Evolutionary conservation across 2,888 invertebrate species (phyloP).

Genomic region (Diarsia mendica): DNA sequence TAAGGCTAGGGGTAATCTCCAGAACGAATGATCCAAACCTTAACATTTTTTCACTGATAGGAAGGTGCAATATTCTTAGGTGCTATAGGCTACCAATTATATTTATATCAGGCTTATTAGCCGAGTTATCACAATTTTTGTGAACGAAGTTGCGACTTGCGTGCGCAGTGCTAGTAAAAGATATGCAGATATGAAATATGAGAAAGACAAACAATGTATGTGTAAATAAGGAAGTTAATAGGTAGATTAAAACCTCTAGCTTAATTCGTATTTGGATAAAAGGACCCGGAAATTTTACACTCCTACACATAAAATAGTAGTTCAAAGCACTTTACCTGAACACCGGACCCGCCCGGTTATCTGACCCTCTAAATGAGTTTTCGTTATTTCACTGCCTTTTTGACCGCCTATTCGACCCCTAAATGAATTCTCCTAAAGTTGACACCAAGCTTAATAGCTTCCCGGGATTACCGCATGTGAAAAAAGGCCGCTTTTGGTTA

Average conservation of each 20-base stretch:
- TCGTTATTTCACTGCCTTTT: slow-evolving; percentile 63
- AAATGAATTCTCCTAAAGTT: slow-evolving; percentile 65
- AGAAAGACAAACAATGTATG: background rate
- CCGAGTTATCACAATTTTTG: no score
- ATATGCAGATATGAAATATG: background rate
- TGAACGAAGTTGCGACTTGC: no score
- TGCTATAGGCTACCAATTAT: no score
- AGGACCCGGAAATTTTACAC: slow-evolving; percentile 22
- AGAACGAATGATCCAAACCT: no score
- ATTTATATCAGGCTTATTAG: no score
- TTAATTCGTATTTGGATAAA: slow-evolving; percentile 22
- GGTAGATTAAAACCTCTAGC: slow-evolving; percentile 31
- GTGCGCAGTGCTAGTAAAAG: no score
- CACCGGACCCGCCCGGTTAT: slow-evolving; percentile 54
- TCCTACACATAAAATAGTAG: slow-evolving; percentile 34
- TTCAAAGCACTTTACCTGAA: slow-evolving; percentile 58
- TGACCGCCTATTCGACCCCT: slow-evolving; percentile 60
- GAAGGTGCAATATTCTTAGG: no score
- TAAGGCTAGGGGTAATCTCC: no score
- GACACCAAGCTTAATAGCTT: slow-evolving; percentile 62
- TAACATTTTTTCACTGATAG: no score
- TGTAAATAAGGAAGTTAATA: slow-evolving; percentile 30
- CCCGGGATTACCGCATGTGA: slow-evolving; percentile 39
- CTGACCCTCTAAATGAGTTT: slow-evolving; percentile 68
- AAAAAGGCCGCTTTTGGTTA: slow-evolving; percentile 47